A percentile compares a stretch with the other conserved stretches of the same genome.
phyloP scores from a whole-genome alignment of 2,888 invertebrate genomes.

The Nemotelus pantherinus region DNA sequence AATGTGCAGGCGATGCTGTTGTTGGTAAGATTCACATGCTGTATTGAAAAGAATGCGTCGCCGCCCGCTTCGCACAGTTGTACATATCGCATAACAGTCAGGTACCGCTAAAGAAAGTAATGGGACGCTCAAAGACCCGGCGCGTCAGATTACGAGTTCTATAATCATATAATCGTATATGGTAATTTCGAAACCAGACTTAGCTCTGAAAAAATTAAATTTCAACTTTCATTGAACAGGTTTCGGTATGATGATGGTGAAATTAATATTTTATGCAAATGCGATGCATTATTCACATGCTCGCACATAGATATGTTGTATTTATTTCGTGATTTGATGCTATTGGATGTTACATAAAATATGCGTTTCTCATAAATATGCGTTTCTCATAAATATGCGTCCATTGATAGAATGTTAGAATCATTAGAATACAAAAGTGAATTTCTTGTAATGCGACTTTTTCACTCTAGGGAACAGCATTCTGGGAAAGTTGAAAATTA shows the following conservation, averaged over 20 bases:
- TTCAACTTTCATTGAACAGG: slow-evolving; percentile 44
- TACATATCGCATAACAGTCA: slow-evolving; percentile 30
- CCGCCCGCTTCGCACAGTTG: neutral
- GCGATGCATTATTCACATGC: slow-evolving; percentile 9
- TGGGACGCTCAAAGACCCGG: neutral
- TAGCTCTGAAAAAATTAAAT: slow-evolving; percentile 23
- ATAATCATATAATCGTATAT: slow-evolving; percentile 8
- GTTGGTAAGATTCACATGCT: neutral
- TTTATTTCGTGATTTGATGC: too few species aligned
- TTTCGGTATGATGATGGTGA: slow-evolving; percentile 28
- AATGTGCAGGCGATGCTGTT: neutral
- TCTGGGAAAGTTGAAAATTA: too few species aligned
- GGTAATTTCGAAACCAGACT: slow-evolving; percentile 27
- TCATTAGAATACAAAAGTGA: too few species aligned
- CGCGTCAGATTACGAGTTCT: slow-evolving; percentile 33
- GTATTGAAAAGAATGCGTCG: neutral
- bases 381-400: too few species aligned
- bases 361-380: too few species aligned
- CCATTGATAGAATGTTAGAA: too few species aligned
- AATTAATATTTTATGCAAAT: slow-evolving; percentile 27
- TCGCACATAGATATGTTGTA: neutral
- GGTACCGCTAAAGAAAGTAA: slow-evolving; percentile 43
- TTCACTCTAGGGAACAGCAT: too few species aligned
- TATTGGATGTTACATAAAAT: too few species aligned
- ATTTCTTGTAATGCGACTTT: too few species aligned